Percentiles rank a stretch among this genome's conserved stretches.
Evolutionary conservation across 1,140 invertebrate genomes (phyloP).

Genomic region (Eriosoma lanigerum): DNA sequence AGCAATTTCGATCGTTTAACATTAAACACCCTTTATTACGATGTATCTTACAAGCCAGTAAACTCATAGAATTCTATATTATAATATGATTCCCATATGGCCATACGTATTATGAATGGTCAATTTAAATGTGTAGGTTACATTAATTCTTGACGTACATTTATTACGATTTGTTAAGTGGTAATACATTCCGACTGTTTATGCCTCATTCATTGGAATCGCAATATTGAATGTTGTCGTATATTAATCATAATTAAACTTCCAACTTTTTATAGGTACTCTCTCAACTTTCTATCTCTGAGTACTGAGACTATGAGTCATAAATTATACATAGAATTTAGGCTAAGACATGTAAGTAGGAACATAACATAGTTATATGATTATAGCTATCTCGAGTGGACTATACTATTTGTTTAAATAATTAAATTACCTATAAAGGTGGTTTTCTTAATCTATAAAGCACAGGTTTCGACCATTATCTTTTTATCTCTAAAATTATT

Average conservation of each 20-base stretch:
- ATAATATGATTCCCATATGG: background rate
- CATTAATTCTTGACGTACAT: conserved; percentile 1
- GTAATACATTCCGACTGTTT: conserved; percentile 18
- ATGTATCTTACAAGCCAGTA: too few species aligned
- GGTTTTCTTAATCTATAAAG: conserved; percentile 1
- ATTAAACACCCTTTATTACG: too few species aligned
- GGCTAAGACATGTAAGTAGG: background rate
- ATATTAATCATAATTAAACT: conserved; percentile 32
- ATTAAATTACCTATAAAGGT: conserved; percentile 7
- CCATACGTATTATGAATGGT: background rate
- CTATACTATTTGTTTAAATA: background rate
- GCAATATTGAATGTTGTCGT: background rate
- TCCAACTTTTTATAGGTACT: background rate
- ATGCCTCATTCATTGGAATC: background rate
- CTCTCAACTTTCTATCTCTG: background rate
- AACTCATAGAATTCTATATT: too few species aligned
- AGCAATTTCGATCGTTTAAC: too few species aligned
- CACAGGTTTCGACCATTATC: conserved; percentile 35
- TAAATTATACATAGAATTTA: background rate
- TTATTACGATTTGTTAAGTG: conserved; percentile 42
- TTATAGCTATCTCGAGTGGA: conserved; percentile 2
- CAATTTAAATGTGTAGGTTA: conserved; percentile 15
- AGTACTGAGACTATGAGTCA: background rate
- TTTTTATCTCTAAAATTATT: too few species aligned
- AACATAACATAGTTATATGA: background rate